Evolutionary conservation across 2,888 invertebrate species (phyloP), one percentile per base, ranked within the genome.

Genomic region (Latheticus oryzae): DNA sequence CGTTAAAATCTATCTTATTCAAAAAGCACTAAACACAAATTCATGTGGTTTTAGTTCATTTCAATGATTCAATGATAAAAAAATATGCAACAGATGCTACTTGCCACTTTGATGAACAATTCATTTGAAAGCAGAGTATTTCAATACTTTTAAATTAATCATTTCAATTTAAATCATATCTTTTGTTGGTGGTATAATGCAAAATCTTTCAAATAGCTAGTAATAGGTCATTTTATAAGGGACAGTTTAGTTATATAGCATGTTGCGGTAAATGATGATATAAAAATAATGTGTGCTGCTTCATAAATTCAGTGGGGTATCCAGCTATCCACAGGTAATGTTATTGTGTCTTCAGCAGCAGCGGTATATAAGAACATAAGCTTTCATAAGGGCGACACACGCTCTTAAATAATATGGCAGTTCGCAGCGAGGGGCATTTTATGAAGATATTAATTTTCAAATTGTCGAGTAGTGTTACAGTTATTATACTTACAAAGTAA

Each of bases 391-490:
- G 72, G 72, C 68, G 74, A 73, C 74, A 74, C 61, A 71, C 71
- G 70, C 66, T 65, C 70, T 69, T 70, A 72, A 68, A 72, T 70
- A 71, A 72, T 70, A 71, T 71, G 68, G 71, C 73, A 69, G 64
- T 64, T 66, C 74, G 60, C 75, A 69, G 71, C 72, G 67, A 71
- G 77, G 75, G 73, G 74, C 77, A 76, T 76, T 78, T 78, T 79
- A 78, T 78, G 79, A 79, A 78, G 77, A 77, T 77, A 78, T 78
- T 78, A 78, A 77, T 78, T 78, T 73, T 73, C 71, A 75, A 75
- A 77, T 77, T 76, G 77, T 77, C 77, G 74, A 78, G 76, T 76
- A 75, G 76, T 75, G 74, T 76, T 74, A 75, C 76, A 75, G 76
- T 77, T 76, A 77, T 77, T 76, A 77, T 77, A 76, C 76, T 76